Base-by-base conservation (phyloP, 2,797 vertebrate genomes). In the Semaprochilodus insignis region DNA sequence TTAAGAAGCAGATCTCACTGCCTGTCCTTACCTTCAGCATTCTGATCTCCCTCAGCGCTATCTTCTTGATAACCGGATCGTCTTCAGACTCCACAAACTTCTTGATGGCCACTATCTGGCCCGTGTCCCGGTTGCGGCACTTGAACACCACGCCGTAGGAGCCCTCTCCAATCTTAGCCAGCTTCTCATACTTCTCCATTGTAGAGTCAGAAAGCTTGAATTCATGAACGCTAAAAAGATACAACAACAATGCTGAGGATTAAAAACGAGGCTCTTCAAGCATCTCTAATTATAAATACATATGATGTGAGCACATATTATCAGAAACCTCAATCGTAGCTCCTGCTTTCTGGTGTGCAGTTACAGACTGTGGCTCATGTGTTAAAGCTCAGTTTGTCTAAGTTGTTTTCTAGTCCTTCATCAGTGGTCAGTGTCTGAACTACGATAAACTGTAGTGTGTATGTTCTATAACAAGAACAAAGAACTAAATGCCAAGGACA, bases 121-220 rank as follows among this genome's bases (percentile, higher is more conserved):
- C 96, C 0, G 93, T 95, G 15, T 95, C 95, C 87, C 93, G 94
- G 89, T 96, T 95, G 91, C 95, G 95, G 93, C 96, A 97, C 66
- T 97, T 97, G 88, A 97, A 97, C 81, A 97, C 96, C 84, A 97
- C 95, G 0, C 97, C 96, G 0, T 97, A 97, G 52, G 96, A 97
- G 0, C 96, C 96, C 85, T 97, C 96, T 21, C 97, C 96, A 1
- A 97, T 97, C 89, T 97, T 97, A 76, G 95, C 93, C 88, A 97
- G 83, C 83, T 97, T 97, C 88, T 97, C 97, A 67, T 96, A 97
- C 89, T 97, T 97, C 89, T 97, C 96, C 97, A 97, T 97, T 48
- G 77, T 80, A 40, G 6, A 65, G 59, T 23, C 21, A 23, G 23
- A 14, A 57, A 57, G 23, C 62, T 74, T 59, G 59, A 51, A 69